phyloP scores from a whole-genome alignment of 2,888 invertebrate species.

The Ichneumoninae sp. region DNA sequence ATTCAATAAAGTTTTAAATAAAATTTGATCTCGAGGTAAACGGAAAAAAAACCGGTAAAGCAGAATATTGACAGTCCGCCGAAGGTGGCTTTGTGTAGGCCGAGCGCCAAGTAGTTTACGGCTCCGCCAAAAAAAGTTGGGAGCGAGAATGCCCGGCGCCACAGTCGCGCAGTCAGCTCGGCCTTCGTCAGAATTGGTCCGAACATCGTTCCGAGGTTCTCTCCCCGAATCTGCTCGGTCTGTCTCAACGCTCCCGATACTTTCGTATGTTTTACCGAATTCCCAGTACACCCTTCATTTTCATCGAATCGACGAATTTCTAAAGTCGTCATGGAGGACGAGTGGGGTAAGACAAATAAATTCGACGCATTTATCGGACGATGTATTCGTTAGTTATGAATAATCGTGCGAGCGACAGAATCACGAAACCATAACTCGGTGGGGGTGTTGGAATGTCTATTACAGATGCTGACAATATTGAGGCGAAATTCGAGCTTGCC shows the following conservation, averaged over 20 bases:
- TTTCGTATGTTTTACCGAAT: slow-evolving; percentile 6
- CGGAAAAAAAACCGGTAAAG: background rate
- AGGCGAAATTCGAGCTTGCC: slow-evolving; percentile 88
- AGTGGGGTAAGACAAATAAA: slow-evolving; percentile 87
- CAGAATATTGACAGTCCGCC: background rate
- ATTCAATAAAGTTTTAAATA: background rate
- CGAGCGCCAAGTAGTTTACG: background rate
- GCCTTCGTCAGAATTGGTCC: slow-evolving; percentile 19
- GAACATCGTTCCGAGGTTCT: slow-evolving; percentile 9
- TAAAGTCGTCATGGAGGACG: slow-evolving; percentile 87
- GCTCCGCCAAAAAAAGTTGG: slow-evolving; percentile 6
- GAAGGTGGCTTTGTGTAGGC: background rate
- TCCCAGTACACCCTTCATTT: slow-evolving; percentile 6
- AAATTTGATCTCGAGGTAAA: background rate
- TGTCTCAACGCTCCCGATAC: background rate
- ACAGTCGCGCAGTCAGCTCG: slow-evolving; percentile 4
- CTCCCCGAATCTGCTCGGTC: slow-evolving; percentile 5
- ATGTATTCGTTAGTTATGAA: background rate
- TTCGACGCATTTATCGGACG: slow-evolving; percentile 45
- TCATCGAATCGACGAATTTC: slow-evolving; percentile 67
- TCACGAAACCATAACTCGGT: slow-evolving; percentile 25
- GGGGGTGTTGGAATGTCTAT: slow-evolving; percentile 76
- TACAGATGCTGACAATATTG: slow-evolving; percentile 91
- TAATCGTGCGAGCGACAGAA: background rate
- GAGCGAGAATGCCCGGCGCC: background rate